Evolutionary conservation across 2,113 vertebrate species (phyloP).

Genomic region (Myrmophylax atrothorax): DNA sequence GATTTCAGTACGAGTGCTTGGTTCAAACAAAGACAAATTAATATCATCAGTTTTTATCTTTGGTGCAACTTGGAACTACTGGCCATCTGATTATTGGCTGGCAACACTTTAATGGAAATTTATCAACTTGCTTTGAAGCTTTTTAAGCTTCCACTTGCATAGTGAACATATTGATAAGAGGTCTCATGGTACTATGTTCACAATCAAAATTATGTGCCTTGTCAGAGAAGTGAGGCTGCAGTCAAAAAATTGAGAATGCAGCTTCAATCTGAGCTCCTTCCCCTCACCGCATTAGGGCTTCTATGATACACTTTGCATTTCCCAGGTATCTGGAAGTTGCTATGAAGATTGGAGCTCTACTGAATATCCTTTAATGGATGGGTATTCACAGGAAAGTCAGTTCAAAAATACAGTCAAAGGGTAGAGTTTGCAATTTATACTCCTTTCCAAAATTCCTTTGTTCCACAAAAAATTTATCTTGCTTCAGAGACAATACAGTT

Average conservation of each 20-base stretch:
- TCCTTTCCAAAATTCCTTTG: neutral
- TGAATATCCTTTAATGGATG: neutral
- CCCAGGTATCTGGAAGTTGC: neutral
- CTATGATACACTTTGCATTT: neutral
- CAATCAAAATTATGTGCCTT: neutral
- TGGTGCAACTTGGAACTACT: neutral
- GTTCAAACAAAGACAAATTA: constrained; percentile 54
- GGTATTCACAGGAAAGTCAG: neutral
- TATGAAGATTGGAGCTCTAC: neutral
- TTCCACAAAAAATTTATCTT: neutral
- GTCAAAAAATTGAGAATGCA: neutral
- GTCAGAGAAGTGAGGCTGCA: neutral
- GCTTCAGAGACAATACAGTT: neutral
- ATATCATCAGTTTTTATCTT: constrained; percentile 17
- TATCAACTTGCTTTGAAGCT: constrained; percentile 41
- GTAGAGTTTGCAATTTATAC: neutral
- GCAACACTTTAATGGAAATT: constrained; percentile 33
- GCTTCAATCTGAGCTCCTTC: neutral
- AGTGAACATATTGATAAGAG: constrained; percentile 18
- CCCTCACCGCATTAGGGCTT: neutral
- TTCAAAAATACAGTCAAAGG: neutral
- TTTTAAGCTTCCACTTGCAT: neutral
- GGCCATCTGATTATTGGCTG: constrained; percentile 30
- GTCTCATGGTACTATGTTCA: neutral
- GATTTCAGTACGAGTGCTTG: neutral